phyloP scores from a whole-genome alignment of 1,140 invertebrate species.

The Orussus abietinus region DNA sequence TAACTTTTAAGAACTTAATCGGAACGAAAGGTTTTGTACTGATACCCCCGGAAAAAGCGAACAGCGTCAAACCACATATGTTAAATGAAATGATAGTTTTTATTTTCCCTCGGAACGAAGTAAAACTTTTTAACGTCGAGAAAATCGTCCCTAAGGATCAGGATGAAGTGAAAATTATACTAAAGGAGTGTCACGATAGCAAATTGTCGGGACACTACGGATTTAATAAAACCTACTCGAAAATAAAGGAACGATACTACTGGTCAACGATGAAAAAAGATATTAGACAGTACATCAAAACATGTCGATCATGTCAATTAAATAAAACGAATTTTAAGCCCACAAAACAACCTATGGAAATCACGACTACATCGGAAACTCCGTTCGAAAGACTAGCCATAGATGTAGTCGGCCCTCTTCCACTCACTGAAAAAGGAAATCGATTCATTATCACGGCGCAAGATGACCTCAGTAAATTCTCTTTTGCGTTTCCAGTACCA shows the following conservation, averaged over 20 bases:
- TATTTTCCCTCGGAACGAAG: conserved; percentile 8
- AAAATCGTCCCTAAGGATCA: conserved; percentile 11
- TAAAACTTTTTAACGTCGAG: conserved; percentile 5
- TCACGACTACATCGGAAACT: conserved; percentile 22
- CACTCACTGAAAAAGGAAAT: conserved; percentile 20
- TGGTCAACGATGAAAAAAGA: conserved; percentile 31
- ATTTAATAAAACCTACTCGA: conserved; percentile 27
- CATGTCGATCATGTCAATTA: conserved; percentile 18
- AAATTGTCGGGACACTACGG: conserved; percentile 33
- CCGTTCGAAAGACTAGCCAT: conserved; percentile 23
- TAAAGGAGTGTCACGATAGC: conserved; percentile 27
- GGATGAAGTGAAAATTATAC: conserved; percentile 20
- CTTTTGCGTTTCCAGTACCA: conserved; percentile 29
- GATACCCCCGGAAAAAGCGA: conserved; percentile 6
- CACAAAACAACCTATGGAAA: not conserved
- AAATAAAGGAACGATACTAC: conserved; percentile 28
- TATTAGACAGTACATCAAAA: conserved; percentile 2
- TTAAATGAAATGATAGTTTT: conserved; percentile 18
- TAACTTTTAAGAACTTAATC: conserved; percentile 11
- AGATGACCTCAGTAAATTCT: conserved; percentile 41
- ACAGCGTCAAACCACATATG: conserved; percentile 7
- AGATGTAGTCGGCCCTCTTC: conserved; percentile 33
- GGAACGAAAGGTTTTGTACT: conserved; percentile 8
- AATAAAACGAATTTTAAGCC: not conserved
- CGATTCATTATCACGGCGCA: conserved; percentile 36